Percentiles rank a stretch among this genome's conserved stretches.
phyloP scores from a whole-genome alignment of 1,140 invertebrate genomes.

The Choristoneura fumiferana region DNA sequence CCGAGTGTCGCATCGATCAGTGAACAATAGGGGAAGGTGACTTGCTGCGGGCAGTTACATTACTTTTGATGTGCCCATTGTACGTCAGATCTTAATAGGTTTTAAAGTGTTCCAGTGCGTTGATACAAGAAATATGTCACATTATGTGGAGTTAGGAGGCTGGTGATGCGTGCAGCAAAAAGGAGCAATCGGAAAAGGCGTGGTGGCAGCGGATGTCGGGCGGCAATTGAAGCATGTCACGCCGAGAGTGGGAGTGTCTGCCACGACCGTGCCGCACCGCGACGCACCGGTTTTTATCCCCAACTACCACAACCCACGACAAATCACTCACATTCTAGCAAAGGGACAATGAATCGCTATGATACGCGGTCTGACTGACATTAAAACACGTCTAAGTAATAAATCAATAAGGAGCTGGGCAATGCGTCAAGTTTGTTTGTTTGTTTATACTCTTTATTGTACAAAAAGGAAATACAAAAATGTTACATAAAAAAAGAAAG shows the following conservation, averaged over 20 bases:
- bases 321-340: slow-evolving; percentile 19
- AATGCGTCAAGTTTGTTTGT: no score
- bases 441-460: no score
- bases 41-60: slow-evolving; percentile 31
- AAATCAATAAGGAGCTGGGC: no score
- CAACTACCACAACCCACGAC: slow-evolving; percentile 28
- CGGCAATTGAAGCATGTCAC: slow-evolving; percentile 33
- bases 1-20: slow-evolving; percentile 21
- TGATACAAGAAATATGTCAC: slow-evolving; percentile 32
- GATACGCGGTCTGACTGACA: neutral
- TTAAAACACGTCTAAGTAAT: neutral
- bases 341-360: slow-evolving; percentile 5
- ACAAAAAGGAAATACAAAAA: no score
- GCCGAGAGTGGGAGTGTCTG: slow-evolving; percentile 20
- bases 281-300: slow-evolving; percentile 25
- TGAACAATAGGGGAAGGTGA: slow-evolving; percentile 53
- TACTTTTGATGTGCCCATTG: slow-evolving; percentile 33
- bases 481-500: no score
- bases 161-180: slow-evolving; percentile 29
- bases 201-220: slow-evolving; percentile 32
- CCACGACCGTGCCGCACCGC: slow-evolving; percentile 19
- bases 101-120: slow-evolving; percentile 25
- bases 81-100: slow-evolving; percentile 26
- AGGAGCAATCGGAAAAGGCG: slow-evolving; percentile 42
- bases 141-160: slow-evolving; percentile 21